phyloP scores from a whole-genome alignment of 2,888 invertebrate species.

The Malthinus flaveolus region DNA sequence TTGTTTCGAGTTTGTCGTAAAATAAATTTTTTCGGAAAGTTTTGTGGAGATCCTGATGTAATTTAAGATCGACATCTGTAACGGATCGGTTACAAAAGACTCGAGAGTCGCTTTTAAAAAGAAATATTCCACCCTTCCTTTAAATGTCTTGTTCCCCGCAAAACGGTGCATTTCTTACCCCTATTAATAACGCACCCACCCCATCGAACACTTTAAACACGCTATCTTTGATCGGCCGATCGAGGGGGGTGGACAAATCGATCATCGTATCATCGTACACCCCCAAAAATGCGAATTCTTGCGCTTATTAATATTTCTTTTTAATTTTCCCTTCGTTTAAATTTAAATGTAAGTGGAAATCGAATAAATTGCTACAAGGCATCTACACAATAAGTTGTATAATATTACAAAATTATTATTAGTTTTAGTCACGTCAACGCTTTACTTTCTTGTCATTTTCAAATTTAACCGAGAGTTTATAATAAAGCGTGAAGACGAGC shows the following conservation, averaged over 20 bases:
- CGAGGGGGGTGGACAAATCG: neutral
- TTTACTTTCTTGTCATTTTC: slow-evolving; percentile 5
- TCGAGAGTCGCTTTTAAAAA: slow-evolving; percentile 47
- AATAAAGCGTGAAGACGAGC: slow-evolving; percentile 19
- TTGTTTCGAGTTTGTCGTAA: neutral
- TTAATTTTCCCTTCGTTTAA: slow-evolving; percentile 21
- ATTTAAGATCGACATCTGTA: slow-evolving; percentile 53
- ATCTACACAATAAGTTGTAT: slow-evolving; percentile 38
- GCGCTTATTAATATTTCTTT: neutral
- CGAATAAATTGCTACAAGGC: slow-evolving; percentile 38
- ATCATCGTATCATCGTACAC: neutral
- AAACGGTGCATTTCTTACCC: slow-evolving; percentile 18
- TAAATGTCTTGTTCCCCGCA: slow-evolving; percentile 33
- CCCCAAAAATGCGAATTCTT: slow-evolving; percentile 3
- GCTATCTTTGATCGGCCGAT: slow-evolving; percentile 24
- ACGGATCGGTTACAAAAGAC: slow-evolving; percentile 49
- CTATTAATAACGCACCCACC: slow-evolving; percentile 15
- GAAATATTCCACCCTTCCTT: slow-evolving; percentile 36
- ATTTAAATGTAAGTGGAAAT: slow-evolving; percentile 34
- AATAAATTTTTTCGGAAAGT: slow-evolving; percentile 12
- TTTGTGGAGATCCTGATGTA: slow-evolving; percentile 18
- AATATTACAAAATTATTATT: slow-evolving; percentile 28
- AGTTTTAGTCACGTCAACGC: slow-evolving; percentile 18
- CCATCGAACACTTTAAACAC: slow-evolving; percentile 23
- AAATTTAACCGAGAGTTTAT: slow-evolving; percentile 2